Evolutionary conservation across 2,888 invertebrate genomes (phyloP), one percentile per base, ranked within the genome.

Genomic region (Bibio marci): DNA sequence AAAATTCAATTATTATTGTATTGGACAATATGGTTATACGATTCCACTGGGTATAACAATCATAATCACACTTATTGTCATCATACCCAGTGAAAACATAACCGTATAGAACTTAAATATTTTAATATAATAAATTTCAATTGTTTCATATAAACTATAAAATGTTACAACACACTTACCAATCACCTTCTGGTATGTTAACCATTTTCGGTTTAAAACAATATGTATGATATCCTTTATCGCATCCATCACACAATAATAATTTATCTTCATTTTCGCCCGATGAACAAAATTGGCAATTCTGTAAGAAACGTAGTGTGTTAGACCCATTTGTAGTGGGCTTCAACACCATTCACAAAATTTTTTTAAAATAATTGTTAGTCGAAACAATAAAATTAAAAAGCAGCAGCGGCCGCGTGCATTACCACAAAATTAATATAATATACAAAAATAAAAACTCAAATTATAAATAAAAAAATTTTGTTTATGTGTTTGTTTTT

Each of bases 181-280:
- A 97, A 62, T 97, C 94, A 25, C 95, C 95, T 50, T 92, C 92
- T 14, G 97, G 95, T 62, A 97, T 94, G 53, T 80, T 80, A 42
- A 88, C 88, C 85, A 97, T 85, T 58, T 81, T 76, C 45, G 95
- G 95, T 65, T 87, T 90, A 70, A 97, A 95, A 67, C 97, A 97
- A 61, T 95, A 95, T 35, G 92, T 95, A 66, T 97, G 97, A 64
- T 94, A 95, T 37, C 95, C 97, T 59, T 90, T 87, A 64, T 97
- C 97, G 64, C 97, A 97, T 46, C 92, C 88, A 64, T 97, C 97
- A 62, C 97, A 97, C 18, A 97, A 68, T 49, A 97, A 64, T 48
- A 97, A 66, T 59, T 92, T 83, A 49, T 90, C 94, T 59, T 97
- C 95, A 53, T 92, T 88, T 64, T 95, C 94, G 43, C 92, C 95